Evolutionary conservation across 2,888 invertebrate genomes (phyloP).

Genomic region (Meliscaeva auricollis): DNA sequence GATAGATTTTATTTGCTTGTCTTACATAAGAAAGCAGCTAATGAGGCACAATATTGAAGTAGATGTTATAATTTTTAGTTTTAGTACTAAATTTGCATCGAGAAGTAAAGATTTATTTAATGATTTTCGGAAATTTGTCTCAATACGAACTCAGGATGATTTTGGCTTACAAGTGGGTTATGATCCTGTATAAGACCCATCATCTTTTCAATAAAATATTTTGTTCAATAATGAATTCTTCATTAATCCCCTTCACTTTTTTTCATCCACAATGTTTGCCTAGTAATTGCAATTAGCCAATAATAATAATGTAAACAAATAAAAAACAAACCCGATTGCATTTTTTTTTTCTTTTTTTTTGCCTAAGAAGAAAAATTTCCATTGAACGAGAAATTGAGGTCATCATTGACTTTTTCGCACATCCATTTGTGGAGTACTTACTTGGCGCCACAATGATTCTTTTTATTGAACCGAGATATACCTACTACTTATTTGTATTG

Average conservation of each 20-base stretch:
- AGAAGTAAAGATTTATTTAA: background rate
- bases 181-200: no score
- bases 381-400: constrained; percentile 56
- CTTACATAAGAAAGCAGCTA: constrained; percentile 2
- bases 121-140: background rate
- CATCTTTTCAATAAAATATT: no score
- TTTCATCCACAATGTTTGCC: background rate
- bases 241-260: no score
- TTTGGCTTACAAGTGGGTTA: no score
- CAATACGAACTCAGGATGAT: no score
- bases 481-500: constrained; percentile 9
- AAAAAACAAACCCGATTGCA: background rate
- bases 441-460: constrained; percentile 52
- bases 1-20: background rate
- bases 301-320: background rate
- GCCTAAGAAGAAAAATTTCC: constrained; percentile 36
- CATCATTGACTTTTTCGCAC: constrained; percentile 68
- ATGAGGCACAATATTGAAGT: constrained; percentile 4
- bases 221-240: no score
- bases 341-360: constrained; percentile 3
- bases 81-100: background rate
- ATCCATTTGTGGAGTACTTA: constrained; percentile 55
- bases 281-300: background rate
- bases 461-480: background rate
- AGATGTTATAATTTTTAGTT: background rate